Conservation (phyloP, 2,888 invertebrate species). For the Leptinotarsa juncta region DNA sequence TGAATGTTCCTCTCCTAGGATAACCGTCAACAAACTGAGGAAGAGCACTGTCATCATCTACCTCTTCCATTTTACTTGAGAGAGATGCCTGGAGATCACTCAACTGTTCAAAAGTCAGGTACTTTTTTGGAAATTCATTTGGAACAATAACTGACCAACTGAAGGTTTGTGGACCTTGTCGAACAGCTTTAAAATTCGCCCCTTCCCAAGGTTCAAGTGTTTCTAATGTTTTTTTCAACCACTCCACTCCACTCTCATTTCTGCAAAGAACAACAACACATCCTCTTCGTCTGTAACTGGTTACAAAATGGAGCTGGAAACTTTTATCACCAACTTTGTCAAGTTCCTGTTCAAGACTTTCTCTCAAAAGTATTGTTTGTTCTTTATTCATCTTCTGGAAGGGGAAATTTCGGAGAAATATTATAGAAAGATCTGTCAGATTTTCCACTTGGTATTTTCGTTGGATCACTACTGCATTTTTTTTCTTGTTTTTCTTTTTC, state of each 20-base stretch:
- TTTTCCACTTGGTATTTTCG: not conserved
- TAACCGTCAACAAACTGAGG: slow-evolving; percentile 4
- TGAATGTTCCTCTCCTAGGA: slow-evolving; percentile 7
- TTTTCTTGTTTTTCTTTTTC: slow-evolving; percentile 16
- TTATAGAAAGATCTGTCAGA: not conserved
- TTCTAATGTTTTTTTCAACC: not conserved
- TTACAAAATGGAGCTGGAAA: not conserved
- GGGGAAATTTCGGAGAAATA: slow-evolving; percentile 4
- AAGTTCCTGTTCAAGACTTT: slow-evolving; percentile 3
- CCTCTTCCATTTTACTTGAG: slow-evolving; percentile 6
- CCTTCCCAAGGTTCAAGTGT: slow-evolving; percentile 5
- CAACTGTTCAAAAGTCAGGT: slow-evolving; percentile 1
- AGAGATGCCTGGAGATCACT: not conserved
- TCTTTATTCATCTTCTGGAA: not conserved
- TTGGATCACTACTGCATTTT: not conserved
- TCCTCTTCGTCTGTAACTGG: slow-evolving; percentile 5
- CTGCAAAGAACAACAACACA: not conserved
- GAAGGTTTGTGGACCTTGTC: slow-evolving; percentile 5
- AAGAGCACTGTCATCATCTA: not conserved
- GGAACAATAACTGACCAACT: not conserved
- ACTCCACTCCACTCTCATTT: not conserved
- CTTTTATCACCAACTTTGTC: not conserved
- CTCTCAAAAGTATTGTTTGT: not conserved
- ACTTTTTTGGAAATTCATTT: not conserved
- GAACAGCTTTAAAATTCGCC: slow-evolving; percentile 1